These are phyloP conservation scores for Chrysolina americana DNA, from an alignment of 2,888 invertebrate genomes.

Conservation along the genomic window DNA sequence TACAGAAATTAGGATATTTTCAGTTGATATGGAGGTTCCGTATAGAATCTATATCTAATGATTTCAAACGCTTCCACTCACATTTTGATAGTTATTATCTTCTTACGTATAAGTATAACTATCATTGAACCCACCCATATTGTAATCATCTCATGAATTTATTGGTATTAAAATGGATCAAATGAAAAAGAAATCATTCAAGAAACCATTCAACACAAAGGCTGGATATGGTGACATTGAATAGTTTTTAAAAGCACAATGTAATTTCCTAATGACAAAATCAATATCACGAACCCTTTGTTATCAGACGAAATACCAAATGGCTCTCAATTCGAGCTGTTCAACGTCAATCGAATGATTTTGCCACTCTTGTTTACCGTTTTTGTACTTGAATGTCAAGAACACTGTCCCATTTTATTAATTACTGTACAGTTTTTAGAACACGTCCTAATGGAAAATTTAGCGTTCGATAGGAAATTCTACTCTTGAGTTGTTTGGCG, in stretches of 20 bases:
- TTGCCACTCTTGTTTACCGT: slow-evolving; percentile 21
- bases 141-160: no score
- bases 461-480: background rate
- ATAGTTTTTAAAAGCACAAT: background rate
- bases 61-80: no score
- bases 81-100: no score
- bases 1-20: no score
- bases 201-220: background rate
- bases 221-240: background rate
- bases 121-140: no score
- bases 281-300: background rate
- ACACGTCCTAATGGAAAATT: background rate
- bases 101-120: no score
- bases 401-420: slow-evolving; percentile 36
- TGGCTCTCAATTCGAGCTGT: background rate
- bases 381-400: slow-evolving; percentile 39
- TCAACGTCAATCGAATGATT: background rate
- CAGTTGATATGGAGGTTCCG: no score
- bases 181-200: background rate
- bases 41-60: no score
- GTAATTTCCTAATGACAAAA: slow-evolving; percentile 1
- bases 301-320: background rate
- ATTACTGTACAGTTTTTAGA: slow-evolving; percentile 16
- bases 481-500: background rate
- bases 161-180: background rate